phyloP scores from a whole-genome alignment of 2,797 vertebrate species.

The Pangasius macronema region DNA sequence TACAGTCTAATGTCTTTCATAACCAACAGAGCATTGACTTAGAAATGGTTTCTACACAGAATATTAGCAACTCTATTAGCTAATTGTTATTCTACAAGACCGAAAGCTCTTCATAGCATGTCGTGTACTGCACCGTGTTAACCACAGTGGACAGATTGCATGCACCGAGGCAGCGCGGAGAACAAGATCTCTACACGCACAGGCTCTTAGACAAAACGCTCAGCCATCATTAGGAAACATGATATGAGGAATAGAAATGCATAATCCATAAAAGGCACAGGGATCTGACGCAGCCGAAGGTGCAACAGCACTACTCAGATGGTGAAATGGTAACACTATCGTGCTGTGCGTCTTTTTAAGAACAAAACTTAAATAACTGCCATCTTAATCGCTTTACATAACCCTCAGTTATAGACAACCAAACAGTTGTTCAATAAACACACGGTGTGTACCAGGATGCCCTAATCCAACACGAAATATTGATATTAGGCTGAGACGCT shows the following conservation, averaged over 20 bases:
- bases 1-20: background rate
- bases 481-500: background rate
- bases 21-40: background rate
- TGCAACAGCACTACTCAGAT: background rate
- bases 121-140: background rate
- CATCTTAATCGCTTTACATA: background rate
- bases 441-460: background rate
- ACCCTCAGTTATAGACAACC: background rate
- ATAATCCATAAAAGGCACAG: background rate
- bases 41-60: constrained; percentile 29
- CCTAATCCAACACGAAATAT: background rate
- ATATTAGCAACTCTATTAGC: background rate
- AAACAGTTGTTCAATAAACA: background rate
- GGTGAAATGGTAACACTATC: background rate
- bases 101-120: background rate
- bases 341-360: background rate
- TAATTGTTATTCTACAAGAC: constrained; percentile 50
- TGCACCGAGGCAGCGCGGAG: too few relatives aligned
- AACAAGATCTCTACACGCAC: background rate
- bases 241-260: background rate
- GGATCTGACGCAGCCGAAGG: background rate
- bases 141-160: background rate
- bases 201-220: background rate
- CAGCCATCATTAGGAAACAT: constrained; percentile 3
- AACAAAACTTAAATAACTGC: background rate